Conservation (phyloP, 2,888 invertebrate species). For the Acanthopleura granulata region DNA sequence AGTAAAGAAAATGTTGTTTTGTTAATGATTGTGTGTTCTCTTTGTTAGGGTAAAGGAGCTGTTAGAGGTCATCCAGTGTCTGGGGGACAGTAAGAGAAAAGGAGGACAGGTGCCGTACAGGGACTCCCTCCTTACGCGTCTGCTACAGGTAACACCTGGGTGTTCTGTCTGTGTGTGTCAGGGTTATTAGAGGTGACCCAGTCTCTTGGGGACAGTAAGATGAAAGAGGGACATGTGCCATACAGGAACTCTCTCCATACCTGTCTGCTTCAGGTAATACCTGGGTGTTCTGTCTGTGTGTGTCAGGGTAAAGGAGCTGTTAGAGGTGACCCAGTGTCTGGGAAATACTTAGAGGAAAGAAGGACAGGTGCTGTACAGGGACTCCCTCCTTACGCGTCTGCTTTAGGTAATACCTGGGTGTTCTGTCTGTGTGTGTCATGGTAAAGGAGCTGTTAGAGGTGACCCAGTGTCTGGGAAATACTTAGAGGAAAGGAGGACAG, state of each 20-base stretch:
- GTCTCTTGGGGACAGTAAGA: constrained; percentile 51
- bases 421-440: too few species aligned
- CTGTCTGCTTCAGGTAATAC: constrained; percentile 54
- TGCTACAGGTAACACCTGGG: constrained; percentile 50
- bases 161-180: neutral
- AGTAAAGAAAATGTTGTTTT: too few species aligned
- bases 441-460: too few species aligned
- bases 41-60: constrained; percentile 26
- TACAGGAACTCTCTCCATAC: constrained; percentile 62
- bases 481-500: too few species aligned
- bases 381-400: too few species aligned
- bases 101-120: constrained; percentile 59
- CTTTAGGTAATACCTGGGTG: too few species aligned
- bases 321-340: constrained; percentile 22
- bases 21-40: neutral
- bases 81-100: constrained; percentile 53
- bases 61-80: constrained; percentile 46
- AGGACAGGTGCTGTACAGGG: constrained; percentile 57
- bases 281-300: neutral
- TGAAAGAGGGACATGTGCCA: constrained; percentile 55
- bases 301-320: too few species aligned
- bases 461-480: too few species aligned
- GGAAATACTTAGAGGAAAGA: constrained; percentile 56
- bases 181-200: constrained; percentile 30
- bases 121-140: constrained; percentile 55